Evolutionary conservation across 2,888 invertebrate species (phyloP), one percentile per base, ranked within the genome.

Genomic region (Stratiomys singularior): DNA sequence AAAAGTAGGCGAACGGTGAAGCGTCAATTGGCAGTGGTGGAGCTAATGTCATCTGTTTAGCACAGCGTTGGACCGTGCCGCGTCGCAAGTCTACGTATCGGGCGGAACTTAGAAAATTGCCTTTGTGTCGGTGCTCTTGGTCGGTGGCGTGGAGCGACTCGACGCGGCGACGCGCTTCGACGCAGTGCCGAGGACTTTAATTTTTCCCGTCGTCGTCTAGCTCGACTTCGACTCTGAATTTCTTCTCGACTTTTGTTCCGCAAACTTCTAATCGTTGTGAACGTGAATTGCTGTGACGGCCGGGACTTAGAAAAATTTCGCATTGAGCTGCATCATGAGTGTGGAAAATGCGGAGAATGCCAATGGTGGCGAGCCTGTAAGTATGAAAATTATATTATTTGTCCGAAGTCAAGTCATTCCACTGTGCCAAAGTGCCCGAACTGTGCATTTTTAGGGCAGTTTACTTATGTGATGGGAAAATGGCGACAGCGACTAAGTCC

Each of bases 401-500:
- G n/a, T 21, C 52, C n/a, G 11, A 9, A 47, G 21, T 44, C 11
- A 2, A 46, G 25, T 47, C 11, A 30, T 11, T 21, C 56, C 27
- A 27, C 67, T 44, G 28, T 56, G n/a, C 13, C 27, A 60, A 46
- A 21, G 66, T 46, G 18, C 23, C 15, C 37, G 9, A 15, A 23
- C 15, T 46, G 66, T 30, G 15, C 0, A 44, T 69, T 76, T 79
- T 79, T 47, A 77, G 74, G 23, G 47, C 21, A 78, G 72, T 80
- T 80, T 81, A 80, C 76, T 77, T 78, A 47, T 76, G 44, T 46
- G 30, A 63, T 79, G 63, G 67, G 66, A 79, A 79, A 92, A 94
- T 94, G 94, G 94, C 94, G 94, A 92, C 93, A 91, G 90, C 90
- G 90, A 89, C 89, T 90, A 90, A 92, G 91, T 91, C 90, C 91